These are phyloP conservation scores for Manacus vitellinus DNA, from an alignment of 2,113 vertebrate species.

Conservation along the genomic window DNA sequence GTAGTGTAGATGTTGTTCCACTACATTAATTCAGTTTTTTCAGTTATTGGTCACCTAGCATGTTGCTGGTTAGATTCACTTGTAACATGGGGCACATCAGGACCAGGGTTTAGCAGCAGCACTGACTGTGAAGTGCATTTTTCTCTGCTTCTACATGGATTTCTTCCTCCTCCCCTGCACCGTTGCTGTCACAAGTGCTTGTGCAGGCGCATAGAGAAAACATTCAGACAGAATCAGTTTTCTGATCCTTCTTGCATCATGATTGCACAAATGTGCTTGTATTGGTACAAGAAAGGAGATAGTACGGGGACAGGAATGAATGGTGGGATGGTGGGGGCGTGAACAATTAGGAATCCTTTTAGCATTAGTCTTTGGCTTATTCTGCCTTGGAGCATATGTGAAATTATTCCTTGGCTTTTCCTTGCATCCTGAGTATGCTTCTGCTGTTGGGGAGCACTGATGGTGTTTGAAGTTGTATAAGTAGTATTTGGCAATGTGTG, in stretches of 20 bases:
- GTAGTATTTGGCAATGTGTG: neutral
- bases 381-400: neutral
- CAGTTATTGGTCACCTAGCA: neutral
- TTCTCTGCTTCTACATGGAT: neutral
- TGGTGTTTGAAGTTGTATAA: neutral
- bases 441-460: neutral
- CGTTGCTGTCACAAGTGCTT: neutral
- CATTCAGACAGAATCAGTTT: neutral
- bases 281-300: neutral
- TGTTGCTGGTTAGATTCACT: neutral
- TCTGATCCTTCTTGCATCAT: neutral
- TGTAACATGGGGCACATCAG: rapidly evolving
- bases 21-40: neutral
- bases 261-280: neutral
- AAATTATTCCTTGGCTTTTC: neutral
- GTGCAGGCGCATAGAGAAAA: neutral
- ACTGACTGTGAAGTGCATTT: neutral
- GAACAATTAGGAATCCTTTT: neutral
- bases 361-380: neutral
- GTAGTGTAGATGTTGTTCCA: rapidly evolving
- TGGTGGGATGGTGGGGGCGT: rapidly evolving
- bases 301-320: neutral
- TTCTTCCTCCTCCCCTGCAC: neutral
- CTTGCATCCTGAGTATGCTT: neutral
- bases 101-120: neutral